Percentiles rank a stretch among this genome's conserved stretches.
Evolutionary conservation across 2,797 vertebrate species (phyloP).

Genomic region (Choloepus didactylus): DNA sequence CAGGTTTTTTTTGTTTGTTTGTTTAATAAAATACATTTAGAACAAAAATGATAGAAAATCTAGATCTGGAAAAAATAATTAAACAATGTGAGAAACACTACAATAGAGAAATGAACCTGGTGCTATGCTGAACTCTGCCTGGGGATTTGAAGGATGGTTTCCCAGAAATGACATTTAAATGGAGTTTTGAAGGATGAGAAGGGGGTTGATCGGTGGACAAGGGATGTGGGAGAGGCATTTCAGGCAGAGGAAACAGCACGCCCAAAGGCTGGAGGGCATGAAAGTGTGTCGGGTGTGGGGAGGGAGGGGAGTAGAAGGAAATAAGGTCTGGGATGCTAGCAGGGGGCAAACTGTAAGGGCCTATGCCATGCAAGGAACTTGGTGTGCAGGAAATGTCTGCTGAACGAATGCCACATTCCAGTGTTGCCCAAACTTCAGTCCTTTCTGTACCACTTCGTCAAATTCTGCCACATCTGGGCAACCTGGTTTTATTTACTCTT

Average conservation of each 20-base stretch:
- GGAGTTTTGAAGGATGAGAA: conserved; percentile 10
- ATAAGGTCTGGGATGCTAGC: neutral
- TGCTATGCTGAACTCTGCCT: neutral
- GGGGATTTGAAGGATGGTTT: conserved; percentile 20
- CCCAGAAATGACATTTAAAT: conserved; percentile 12
- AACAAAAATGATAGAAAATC: conserved; percentile 28
- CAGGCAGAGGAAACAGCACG: neutral
- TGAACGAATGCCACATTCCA: neutral
- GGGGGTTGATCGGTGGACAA: neutral
- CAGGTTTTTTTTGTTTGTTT: conserved; percentile 36
- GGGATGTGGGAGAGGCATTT: neutral
- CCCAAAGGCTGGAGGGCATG: neutral
- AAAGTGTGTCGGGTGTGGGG: neutral
- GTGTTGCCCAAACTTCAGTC: neutral
- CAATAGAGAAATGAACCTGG: neutral
- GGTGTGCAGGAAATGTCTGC: neutral
- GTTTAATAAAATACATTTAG: conserved; percentile 34
- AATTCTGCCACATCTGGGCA: neutral
- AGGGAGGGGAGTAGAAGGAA: neutral
- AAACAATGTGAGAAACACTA: neutral
- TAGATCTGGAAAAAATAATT: conserved; percentile 9
- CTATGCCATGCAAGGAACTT: neutral
- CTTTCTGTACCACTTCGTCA: neutral
- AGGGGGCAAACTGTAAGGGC: neutral
- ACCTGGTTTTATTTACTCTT: conserved; percentile 36